phyloP scores from a whole-genome alignment of 92 coral and sea anemone species.

The Zoanthus gigantus region DNA sequence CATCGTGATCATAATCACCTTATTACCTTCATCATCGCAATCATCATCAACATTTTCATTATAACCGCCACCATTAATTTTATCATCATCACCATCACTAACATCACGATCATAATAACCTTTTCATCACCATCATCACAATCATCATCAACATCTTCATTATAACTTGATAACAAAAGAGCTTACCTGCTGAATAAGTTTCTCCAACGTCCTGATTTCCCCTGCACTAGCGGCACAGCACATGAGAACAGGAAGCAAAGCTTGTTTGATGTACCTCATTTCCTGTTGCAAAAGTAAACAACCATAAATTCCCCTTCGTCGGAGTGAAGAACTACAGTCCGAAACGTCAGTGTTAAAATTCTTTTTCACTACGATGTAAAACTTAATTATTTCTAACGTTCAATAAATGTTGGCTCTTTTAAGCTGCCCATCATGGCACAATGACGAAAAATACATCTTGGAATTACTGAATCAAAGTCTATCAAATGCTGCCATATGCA shows the following conservation, averaged over 20 bases:
- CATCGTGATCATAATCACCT: neutral
- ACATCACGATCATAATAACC: neutral
- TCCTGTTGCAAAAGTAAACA: conserved; percentile 61
- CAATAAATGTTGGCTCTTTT: neutral
- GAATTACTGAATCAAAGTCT: too few species aligned
- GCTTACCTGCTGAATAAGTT: conserved; percentile 76
- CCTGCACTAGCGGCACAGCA: conserved; percentile 95
- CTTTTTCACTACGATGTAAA: too few species aligned
- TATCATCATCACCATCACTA: neutral
- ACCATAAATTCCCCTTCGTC: too few species aligned
- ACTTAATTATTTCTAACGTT: neutral
- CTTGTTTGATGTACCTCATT: conserved; percentile 87
- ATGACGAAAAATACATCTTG: too few species aligned
- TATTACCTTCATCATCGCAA: neutral
- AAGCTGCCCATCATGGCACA: too few species aligned
- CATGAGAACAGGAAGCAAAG: conserved; percentile 88
- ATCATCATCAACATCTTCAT: neutral
- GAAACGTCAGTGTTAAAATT: too few species aligned
- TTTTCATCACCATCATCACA: neutral
- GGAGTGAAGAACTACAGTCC: too few species aligned
- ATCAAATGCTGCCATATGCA: too few species aligned
- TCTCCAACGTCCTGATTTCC: conserved; percentile 73
- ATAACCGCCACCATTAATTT: neutral
- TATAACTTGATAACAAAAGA: neutral
- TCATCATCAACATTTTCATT: neutral